Percentiles rank a stretch among this genome's conserved stretches.
Evolutionary conservation across 2,113 vertebrate genomes (phyloP).

Genomic region (Fregata magnificens): DNA sequence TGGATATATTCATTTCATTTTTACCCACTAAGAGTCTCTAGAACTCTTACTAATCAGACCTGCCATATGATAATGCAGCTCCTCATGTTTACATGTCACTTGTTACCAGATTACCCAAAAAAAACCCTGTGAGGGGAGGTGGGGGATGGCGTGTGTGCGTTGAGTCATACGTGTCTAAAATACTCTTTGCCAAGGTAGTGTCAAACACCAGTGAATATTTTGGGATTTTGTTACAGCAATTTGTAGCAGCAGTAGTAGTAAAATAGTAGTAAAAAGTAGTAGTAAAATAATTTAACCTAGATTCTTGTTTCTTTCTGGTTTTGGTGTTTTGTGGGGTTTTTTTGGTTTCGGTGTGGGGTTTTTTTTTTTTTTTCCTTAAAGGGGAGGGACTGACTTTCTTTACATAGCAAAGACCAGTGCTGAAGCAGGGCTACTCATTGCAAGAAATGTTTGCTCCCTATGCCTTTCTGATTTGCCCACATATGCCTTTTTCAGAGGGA

Average conservation of each 20-base stretch:
- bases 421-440: neutral
- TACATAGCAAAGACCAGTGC: neutral
- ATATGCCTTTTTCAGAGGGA: neutral
- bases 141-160: no score
- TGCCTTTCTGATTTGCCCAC: neutral
- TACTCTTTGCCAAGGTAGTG: neutral
- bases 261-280: no score
- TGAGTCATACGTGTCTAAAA: neutral
- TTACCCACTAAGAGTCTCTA: neutral
- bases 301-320: neutral
- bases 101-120: neutral
- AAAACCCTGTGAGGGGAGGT: no score
- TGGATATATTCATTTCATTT: neutral
- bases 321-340: neutral
- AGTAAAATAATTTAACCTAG: neutral
- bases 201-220: neutral
- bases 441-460: neutral
- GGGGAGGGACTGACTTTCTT: neutral
- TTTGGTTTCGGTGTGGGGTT: no score
- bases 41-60: neutral
- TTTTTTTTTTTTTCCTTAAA: no score
- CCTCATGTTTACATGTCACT: neutral
- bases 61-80: neutral
- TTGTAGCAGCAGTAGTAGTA: no score
- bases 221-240: neutral